A percentile compares a stretch with the other conserved stretches of the same genome.
These are phyloP conservation scores for Andrena trimmerana DNA, from an alignment of 2,888 invertebrate species.

Conservation along the genomic window DNA sequence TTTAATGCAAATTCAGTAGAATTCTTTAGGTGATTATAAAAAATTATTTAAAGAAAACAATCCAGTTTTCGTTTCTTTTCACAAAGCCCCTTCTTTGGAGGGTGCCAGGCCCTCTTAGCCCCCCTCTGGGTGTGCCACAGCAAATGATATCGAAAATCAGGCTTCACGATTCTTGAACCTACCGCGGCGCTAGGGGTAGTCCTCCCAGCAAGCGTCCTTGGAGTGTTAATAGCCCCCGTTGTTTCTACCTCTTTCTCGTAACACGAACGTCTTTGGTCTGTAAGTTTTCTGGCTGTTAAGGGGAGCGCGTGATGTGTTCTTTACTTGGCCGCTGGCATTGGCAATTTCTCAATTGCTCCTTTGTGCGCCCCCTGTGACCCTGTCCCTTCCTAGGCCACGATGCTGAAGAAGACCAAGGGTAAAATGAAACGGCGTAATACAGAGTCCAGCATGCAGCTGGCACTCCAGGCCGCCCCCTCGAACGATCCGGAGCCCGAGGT, in stretches of 20 bases:
- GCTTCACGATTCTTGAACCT: too few species aligned
- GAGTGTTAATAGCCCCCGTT: constrained; percentile 3
- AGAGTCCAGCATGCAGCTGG: constrained; percentile 91
- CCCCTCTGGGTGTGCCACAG: too few species aligned
- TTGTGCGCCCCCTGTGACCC: constrained; percentile 79
- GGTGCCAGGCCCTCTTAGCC: too few species aligned
- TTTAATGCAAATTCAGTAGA: too few species aligned
- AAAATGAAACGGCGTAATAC: constrained; percentile 99
- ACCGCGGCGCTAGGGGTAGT: not conserved
- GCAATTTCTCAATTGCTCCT: constrained; percentile 71
- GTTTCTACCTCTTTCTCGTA: constrained; percentile 21
- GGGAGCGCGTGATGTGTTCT: constrained; percentile 58
- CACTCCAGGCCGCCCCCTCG: constrained; percentile 85
- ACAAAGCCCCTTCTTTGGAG: too few species aligned
- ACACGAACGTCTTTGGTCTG: constrained; percentile 36
- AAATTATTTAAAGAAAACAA: too few species aligned
- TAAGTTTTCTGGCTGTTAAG: constrained; percentile 60
- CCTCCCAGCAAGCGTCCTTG: constrained; percentile 12
- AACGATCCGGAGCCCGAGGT: constrained; percentile 85
- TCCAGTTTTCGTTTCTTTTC: too few species aligned
- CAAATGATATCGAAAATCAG: too few species aligned
- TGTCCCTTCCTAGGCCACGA: constrained; percentile 95
- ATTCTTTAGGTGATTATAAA: too few species aligned
- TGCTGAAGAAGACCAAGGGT: constrained; percentile 99
- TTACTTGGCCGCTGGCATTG: constrained; percentile 63